phyloP scores from a whole-genome alignment of 2,113 vertebrate species.

The Synodontis membranacea region DNA sequence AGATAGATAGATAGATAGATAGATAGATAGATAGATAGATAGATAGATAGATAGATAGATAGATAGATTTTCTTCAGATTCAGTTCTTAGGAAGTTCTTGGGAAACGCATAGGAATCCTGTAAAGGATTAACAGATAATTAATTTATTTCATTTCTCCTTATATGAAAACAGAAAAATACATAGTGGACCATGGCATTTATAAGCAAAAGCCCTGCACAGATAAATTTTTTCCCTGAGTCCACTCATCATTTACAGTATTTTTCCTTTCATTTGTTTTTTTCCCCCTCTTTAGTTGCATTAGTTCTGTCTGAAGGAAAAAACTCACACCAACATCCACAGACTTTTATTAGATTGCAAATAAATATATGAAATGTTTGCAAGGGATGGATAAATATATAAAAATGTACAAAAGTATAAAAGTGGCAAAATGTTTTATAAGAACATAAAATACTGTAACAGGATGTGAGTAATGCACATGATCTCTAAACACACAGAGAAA shows the following conservation, averaged over 20 bases:
- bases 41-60: too few species aligned
- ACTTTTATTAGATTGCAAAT: neutral
- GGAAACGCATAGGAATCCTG: too few species aligned
- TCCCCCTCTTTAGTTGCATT: neutral
- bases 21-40: too few species aligned
- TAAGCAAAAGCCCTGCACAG: neutral
- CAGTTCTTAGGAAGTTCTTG: too few species aligned
- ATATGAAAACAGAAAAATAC: neutral
- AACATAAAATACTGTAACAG: slow-evolving; percentile 8
- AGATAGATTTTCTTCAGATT: too few species aligned
- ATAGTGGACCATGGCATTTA: neutral
- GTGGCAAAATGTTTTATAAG: neutral
- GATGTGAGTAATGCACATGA: slow-evolving; percentile 3
- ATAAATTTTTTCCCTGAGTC: neutral
- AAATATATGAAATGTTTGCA: neutral
- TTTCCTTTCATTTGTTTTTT: neutral
- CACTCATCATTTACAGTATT: neutral
- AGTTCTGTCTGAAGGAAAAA: neutral
- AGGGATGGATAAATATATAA: neutral
- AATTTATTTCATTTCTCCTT: neutral
- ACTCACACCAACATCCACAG: neutral
- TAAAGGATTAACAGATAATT: too few species aligned
- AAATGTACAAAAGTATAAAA: neutral
- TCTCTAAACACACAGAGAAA: neutral
- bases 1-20: too few species aligned